Evolutionary conservation across 2,797 vertebrate genomes (phyloP), one percentile per base, ranked within the genome.

Genomic region (Gastrophryne carolinensis): DNA sequence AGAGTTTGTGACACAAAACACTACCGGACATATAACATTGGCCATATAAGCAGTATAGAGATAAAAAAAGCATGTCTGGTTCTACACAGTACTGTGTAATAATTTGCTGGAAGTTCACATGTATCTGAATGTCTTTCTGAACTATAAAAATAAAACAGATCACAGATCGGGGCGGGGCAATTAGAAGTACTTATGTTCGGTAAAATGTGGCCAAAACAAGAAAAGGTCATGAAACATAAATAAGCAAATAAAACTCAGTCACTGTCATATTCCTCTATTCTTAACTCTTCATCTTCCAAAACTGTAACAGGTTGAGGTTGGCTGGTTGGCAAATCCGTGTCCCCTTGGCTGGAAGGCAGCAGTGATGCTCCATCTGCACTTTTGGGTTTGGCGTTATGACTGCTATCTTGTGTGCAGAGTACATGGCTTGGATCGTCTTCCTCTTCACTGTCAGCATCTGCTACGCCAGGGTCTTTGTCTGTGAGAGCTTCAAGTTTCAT

Each of bases 201-300:
- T 30, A n/a, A 4, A n/a, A 26, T 5, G 27, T 4, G 15, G 54
- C n/a, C 35, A 32, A 4, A 23, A 19, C 3, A 27, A 24, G 50
- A 9, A 47, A 47, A 57, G 13, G 6, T 41, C 32, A 12, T 54
- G 27, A 10, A 12, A 19, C 6, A 4, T 21, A 32, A 49, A 8
- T 1, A 4, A 8, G 7, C 10, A 2, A 1, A 3, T 15, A 44
- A 2, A 72, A 17, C 41, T 87, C 82, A 94, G 57, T 96, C 94
- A 30, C 94, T 98, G 64, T 89, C 89, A 12, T 90, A 99, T 50
- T 97, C 95, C 78, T 98, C 96, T 63, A 99, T 99, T 11, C 84
- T 41, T 47, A 94, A 7, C 1, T 95, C 92, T 0, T 95, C 91
- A 1, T 94, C 92, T 15, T 94, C 89, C 66, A 89, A 3, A 4